Base-by-base conservation (phyloP, 2,797 vertebrate species). In the Valencia hispanica region DNA sequence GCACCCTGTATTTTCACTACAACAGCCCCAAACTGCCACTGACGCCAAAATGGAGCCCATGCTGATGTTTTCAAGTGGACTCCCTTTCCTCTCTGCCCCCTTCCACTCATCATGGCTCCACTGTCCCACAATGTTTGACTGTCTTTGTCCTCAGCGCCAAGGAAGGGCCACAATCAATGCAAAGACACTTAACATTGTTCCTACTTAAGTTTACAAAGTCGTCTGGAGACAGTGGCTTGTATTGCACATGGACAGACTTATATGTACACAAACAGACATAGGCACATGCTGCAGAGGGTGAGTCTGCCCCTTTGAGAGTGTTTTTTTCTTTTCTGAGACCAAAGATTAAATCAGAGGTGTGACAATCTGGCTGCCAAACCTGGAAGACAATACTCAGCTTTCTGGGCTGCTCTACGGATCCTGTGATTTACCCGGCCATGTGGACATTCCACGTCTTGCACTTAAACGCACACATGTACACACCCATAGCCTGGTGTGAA, bases 151-250 rank as follows among this genome's bases (percentile, higher is more conserved):
- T 91, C 86, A 93, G 93, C 55, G 93, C 94, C 92, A 94, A 94
- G 92, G 92, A 94, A 93, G 93, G 92, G 93, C 93, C 92, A 93
- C 93, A 94, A 94, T 94, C 94, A 94, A 92, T 91, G 88, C 93
- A 94, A 93, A 93, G 93, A 94, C 90, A 55, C 88, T 83, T 66
- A 45, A 91, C 90, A 91, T 94, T 91, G 93, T 93, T 92, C 75
- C 76, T 82, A 84, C 86, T 87, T 70, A 87, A 86, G 92, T 94
- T 94, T 94, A 94, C 93, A 94, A 91, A 91, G 90, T 91, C 75
- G 90, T 93, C 90, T 90, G 91, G 91, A 94, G 90, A 92, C 79
- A 85, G 93, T 93, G 93, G 89, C 91, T 93, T 85, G 86, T 93
- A 92, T 90, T 91, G 91, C 90, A 94, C 89, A 91, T 71, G 32